A percentile compares a stretch with the other conserved stretches of the same genome.
Conservation (phyloP, 2,888 invertebrate genomes). For the Autographa gamma region DNA sequence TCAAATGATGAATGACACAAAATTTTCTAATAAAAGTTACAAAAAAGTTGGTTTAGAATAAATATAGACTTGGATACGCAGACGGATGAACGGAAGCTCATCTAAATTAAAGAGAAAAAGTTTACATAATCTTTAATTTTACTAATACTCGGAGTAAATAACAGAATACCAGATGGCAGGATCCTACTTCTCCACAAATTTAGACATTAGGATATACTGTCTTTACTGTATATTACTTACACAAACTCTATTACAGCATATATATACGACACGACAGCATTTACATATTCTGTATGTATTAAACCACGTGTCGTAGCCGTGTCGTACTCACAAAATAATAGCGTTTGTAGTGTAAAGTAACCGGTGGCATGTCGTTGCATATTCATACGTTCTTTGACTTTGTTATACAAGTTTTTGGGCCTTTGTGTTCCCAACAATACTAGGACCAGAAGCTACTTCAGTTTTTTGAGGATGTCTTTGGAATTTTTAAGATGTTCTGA, state of each 20-base stretch:
- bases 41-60: background rate
- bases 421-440: conserved; percentile 51
- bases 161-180: background rate
- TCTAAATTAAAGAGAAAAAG: background rate
- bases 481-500: conserved; percentile 31
- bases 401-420: conserved; percentile 44
- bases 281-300: background rate
- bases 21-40: background rate
- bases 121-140: no score
- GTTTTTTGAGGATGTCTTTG: conserved; percentile 30
- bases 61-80: background rate
- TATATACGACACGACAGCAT: no score
- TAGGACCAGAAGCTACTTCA: conserved; percentile 37
- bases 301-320: conserved; percentile 13
- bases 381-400: conserved; percentile 56
- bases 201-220: no score
- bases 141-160: background rate
- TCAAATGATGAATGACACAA: background rate
- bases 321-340: conserved; percentile 28
- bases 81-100: background rate
- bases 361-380: conserved; percentile 52
- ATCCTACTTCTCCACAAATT: background rate
- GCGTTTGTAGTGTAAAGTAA: conserved; percentile 23
- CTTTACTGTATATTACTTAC: no score
- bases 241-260: no score